Evolutionary conservation across 1,140 invertebrate genomes (phyloP).

Genomic region (Drosophila watanabei): DNA sequence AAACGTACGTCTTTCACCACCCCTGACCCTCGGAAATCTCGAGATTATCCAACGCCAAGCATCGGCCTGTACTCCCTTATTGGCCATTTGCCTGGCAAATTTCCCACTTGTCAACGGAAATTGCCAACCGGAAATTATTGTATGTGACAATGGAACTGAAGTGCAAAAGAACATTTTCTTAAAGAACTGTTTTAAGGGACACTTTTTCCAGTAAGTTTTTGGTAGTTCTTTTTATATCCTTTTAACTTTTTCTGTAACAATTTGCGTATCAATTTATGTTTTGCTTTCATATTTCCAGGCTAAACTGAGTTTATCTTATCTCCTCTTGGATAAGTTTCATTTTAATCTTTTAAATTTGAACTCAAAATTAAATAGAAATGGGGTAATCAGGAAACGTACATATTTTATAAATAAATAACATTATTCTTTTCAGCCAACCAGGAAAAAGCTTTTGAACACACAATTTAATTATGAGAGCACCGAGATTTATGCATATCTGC

Average conservation of each 20-base stretch:
- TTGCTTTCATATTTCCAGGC: too few species aligned
- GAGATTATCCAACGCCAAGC: constrained; percentile 14
- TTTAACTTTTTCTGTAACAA: background rate
- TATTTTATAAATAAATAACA: background rate
- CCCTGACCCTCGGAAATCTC: constrained; percentile 33
- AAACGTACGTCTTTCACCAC: constrained; percentile 8
- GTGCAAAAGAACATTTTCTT: constrained; percentile 19
- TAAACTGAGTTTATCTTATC: too few species aligned
- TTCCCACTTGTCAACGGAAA: constrained; percentile 59
- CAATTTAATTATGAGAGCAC: background rate
- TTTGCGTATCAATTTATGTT: background rate
- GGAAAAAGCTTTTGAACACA: background rate
- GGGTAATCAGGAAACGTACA: background rate
- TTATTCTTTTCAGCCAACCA: background rate
- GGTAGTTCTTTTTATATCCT: too few species aligned
- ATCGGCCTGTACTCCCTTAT: constrained; percentile 43
- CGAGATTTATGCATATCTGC: background rate
- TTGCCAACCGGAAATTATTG: constrained; percentile 61
- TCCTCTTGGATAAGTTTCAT: too few species aligned
- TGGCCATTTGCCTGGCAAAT: constrained; percentile 55
- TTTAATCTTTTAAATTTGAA: too few species aligned
- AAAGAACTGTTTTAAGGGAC: background rate
- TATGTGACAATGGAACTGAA: constrained; percentile 41
- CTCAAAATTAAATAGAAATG: too few species aligned
- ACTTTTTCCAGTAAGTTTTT: background rate